Evolutionary conservation across 2,797 vertebrate species (phyloP).

Genomic region (Eleutherodactylus coqui): DNA sequence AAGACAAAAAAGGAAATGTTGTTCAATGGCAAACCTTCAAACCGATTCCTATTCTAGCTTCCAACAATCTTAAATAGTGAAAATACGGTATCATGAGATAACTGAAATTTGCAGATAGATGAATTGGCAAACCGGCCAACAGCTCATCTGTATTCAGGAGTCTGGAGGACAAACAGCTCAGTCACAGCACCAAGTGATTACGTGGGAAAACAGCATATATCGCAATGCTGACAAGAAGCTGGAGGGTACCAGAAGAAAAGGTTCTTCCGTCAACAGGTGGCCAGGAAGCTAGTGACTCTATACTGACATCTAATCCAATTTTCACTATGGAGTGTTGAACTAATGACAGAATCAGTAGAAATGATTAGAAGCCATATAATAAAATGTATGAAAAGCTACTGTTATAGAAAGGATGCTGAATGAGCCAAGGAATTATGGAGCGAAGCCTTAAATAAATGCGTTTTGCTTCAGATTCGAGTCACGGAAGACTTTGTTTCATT

Average conservation of each 20-base stretch:
- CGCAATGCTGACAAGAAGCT: neutral
- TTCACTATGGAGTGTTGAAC: neutral
- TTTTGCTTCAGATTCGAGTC: neutral
- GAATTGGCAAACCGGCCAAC: neutral
- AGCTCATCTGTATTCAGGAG: neutral
- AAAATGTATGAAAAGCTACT: neutral
- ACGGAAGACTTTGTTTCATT: neutral
- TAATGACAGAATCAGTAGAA: constrained; percentile 1
- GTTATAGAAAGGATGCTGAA: neutral
- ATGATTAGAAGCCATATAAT: neutral
- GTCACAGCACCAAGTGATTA: neutral
- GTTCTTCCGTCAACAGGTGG: neutral
- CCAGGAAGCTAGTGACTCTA: constrained; percentile 1
- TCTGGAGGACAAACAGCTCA: neutral
- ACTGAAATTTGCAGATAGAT: neutral
- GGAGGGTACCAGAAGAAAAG: too few species aligned
- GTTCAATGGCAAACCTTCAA: too few species aligned
- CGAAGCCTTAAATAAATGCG: neutral
- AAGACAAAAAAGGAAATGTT: too few species aligned
- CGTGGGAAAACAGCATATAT: neutral
- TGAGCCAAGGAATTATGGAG: neutral
- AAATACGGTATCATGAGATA: too few species aligned
- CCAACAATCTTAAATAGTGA: too few species aligned
- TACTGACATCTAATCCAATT: neutral
- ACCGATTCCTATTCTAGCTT: too few species aligned